A percentile compares a stretch with the other conserved stretches of the same genome.
Evolutionary conservation across 2,797 vertebrate genomes (phyloP).

Genomic region (Lindbergichthys nudifrons): DNA sequence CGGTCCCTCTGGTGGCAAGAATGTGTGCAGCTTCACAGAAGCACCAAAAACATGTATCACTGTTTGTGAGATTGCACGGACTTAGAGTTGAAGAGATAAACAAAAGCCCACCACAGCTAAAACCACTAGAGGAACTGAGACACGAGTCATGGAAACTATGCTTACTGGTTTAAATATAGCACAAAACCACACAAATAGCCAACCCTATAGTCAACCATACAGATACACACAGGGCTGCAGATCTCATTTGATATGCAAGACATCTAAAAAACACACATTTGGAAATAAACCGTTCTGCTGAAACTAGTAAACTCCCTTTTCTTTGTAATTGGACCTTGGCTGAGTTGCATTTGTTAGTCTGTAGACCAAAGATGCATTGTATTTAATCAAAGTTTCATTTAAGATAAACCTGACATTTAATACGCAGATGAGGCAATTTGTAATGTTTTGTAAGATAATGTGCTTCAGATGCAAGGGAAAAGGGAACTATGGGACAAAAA

Average conservation of each 20-base stretch:
- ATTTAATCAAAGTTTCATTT: neutral
- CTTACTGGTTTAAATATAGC: neutral
- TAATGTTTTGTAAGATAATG: neutral
- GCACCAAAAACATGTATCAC: neutral
- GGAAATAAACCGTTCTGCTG: neutral
- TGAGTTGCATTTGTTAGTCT: constrained; percentile 3
- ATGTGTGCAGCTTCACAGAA: constrained; percentile 24
- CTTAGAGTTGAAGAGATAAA: neutral
- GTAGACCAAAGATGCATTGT: neutral
- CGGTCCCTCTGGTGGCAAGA: constrained; percentile 48
- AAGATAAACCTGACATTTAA: neutral
- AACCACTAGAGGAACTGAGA: constrained; percentile 52
- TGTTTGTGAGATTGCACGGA: neutral
- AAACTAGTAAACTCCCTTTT: neutral
- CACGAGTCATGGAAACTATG: constrained; percentile 46
- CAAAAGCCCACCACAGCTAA: neutral
- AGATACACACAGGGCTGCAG: constrained; percentile 1
- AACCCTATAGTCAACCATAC: neutral
- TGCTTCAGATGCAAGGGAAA: constrained; percentile 35
- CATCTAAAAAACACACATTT: neutral
- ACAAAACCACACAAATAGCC: constrained; percentile 2
- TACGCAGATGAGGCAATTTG: neutral
- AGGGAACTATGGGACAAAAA: constrained; percentile 42
- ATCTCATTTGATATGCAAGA: neutral
- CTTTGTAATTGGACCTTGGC: neutral